Base-by-base conservation (phyloP, 2,113 vertebrate species). In the Pachyramphus minor region DNA sequence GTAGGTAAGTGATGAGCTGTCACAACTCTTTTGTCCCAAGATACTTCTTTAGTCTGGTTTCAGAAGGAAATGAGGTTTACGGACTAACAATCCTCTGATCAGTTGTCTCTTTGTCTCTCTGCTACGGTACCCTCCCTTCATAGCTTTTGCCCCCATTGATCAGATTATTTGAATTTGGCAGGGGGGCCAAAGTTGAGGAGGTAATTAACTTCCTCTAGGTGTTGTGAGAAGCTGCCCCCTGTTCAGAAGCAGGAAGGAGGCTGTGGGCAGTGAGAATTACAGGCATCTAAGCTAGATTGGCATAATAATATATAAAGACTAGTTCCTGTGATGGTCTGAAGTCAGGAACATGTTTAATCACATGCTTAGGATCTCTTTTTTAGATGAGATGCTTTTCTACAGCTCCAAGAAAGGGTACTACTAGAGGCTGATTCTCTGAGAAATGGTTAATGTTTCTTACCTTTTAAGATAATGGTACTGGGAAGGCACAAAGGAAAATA, bases 1-100 rank as follows among this genome's bases (percentile, higher is more conserved):
- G 79, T 80, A 86, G 76, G 76, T 85, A 88, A 85, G 52, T n/a
- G 63, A 93, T 80, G 47, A 71, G 60, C 80, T 90, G 69, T 95
- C 91, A 74, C 14, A 81, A 81, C 47, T 56, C 84, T 71, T 86
- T 91, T 87, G 83, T 91, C 84, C 89, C 89, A 52, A 19, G 80
- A 50, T 58, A 71, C 9, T 90, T 19, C 67, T 88, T 83, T 69
- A 85, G 71, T 41, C 90, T 87, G 74, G 12, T 79, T 94, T 88
- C 11, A 3, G 52, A 56, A 90, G 53, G 85, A 88, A 95, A 60
- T 58, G 53, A 91, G 71, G 62, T 10, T 82, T 87, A 76, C 0
- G 17, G 75, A 85, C 68, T 78, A 79, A 44, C 56, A 59, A 1
- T 67, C 53, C 49, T 76, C 58, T 73, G 30, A 79, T 68, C 66